A percentile compares a stretch with the other conserved stretches of the same genome.
These are phyloP conservation scores for Ammospiza nelsoni DNA, from an alignment of 2,113 vertebrate species.

Conservation along the genomic window DNA sequence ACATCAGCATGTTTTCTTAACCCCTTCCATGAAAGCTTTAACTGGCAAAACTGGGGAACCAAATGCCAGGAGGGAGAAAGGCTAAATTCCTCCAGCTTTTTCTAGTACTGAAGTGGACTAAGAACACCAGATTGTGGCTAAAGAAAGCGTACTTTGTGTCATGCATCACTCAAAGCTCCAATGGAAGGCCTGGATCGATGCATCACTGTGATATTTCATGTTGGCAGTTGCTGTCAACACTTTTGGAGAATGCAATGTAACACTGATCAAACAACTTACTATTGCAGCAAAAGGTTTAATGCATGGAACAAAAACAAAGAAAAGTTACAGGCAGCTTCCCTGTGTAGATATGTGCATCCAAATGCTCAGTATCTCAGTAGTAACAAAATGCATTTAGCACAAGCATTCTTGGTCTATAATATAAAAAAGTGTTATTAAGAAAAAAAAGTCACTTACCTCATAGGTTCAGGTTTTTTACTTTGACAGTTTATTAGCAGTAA, in stretches of 20 bases:
- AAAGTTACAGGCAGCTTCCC: neutral
- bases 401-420: neutral
- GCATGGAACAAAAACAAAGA: neutral
- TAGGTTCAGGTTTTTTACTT: constrained; percentile 96
- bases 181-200: neutral
- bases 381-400: neutral
- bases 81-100: neutral
- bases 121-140: neutral
- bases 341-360: accelerated
- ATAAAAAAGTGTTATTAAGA: neutral
- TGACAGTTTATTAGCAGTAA: constrained; percentile 96
- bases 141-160: neutral
- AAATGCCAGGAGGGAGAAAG: neutral
- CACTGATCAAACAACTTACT: neutral
- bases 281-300: neutral
- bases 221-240: neutral
- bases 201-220: neutral
- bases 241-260: neutral
- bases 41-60: neutral
- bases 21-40: neutral
- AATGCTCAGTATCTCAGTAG: accelerated
- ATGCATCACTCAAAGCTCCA: neutral
- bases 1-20: neutral
- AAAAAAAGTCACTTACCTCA: constrained; percentile 78
- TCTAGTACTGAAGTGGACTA: neutral